Conservation (phyloP, 92 coral and sea anemone species). For the Palythoa heliodiscus region DNA sequence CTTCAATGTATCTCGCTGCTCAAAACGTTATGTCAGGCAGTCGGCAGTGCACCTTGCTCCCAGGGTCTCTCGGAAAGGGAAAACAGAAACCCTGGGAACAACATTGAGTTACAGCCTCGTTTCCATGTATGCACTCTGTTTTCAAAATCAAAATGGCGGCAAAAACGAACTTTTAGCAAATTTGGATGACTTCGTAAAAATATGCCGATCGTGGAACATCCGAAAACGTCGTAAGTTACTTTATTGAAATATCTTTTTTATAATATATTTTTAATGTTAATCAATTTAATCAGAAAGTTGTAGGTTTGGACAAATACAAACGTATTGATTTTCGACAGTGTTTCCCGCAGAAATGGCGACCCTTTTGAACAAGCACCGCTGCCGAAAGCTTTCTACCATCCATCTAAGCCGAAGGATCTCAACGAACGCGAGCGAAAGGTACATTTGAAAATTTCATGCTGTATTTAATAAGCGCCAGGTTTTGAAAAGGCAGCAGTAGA, state of each 20-base stretch:
- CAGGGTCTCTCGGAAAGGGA: background rate
- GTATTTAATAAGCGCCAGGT: background rate
- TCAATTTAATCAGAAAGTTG: background rate
- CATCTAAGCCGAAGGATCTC: conserved; percentile 77
- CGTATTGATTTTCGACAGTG: background rate
- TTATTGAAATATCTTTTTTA: background rate
- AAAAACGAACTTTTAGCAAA: conserved; percentile 11
- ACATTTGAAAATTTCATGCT: background rate
- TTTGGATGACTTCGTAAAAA: background rate
- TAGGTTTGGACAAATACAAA: background rate
- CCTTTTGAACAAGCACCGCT: conserved; percentile 91
- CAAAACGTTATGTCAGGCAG: too few relatives aligned
- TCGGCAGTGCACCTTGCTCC: background rate
- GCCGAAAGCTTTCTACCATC: conserved; percentile 91
- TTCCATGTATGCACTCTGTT: background rate
- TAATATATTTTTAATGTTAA: background rate
- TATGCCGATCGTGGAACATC: background rate
- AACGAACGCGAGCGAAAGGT: conserved; percentile 83
- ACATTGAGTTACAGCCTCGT: background rate
- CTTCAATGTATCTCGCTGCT: too few relatives aligned
- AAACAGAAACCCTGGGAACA: background rate
- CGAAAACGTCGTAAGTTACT: conserved; percentile 8
- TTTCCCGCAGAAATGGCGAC: conserved; percentile 60
- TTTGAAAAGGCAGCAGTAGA: background rate
- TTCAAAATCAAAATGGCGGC: conserved; percentile 34